A percentile compares a stretch with the other conserved stretches of the same genome.
Evolutionary conservation across 2,888 invertebrate species (phyloP).

Genomic region (Cyrtodaria siliqua): DNA sequence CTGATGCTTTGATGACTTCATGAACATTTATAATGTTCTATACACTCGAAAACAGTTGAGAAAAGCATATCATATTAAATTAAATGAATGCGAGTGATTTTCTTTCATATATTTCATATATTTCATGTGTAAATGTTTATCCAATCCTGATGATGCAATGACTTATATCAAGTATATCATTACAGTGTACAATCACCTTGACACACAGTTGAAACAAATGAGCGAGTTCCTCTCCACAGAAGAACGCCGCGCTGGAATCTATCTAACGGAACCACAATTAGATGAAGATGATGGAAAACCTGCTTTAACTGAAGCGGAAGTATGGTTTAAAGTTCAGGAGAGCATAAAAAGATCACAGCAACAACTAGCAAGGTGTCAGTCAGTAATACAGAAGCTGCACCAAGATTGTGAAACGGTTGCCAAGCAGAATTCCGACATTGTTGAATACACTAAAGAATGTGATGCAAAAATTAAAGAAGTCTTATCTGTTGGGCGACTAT

Average conservation of each 20-base stretch:
- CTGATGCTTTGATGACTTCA: no score
- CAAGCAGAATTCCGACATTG: constrained; percentile 66
- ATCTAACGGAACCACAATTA: constrained; percentile 52
- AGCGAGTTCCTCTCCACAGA: constrained; percentile 50
- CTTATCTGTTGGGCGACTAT: constrained; percentile 50
- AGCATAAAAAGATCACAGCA: constrained; percentile 54
- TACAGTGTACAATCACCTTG: constrained; percentile 55
- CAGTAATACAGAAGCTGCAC: constrained; percentile 70
- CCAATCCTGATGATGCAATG: no score
- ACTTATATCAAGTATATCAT: no score
- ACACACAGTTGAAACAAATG: constrained; percentile 48
- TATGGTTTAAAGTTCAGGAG: constrained; percentile 63
- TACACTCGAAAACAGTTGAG: no score
- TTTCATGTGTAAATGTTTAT: no score
- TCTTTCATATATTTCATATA: no score
- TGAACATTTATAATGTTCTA: no score
- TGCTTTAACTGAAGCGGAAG: constrained; percentile 45
- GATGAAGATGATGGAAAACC: constrained; percentile 37
- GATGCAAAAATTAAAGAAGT: constrained; percentile 64
- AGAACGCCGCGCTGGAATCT: constrained; percentile 60
- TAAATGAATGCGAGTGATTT: no score
- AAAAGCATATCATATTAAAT: no score
- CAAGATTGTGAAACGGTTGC: constrained; percentile 69
- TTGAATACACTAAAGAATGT: constrained; percentile 64
- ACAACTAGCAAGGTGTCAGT: constrained; percentile 63